These are phyloP conservation scores for Clostera curtula DNA, from an alignment of 2,888 invertebrate species.

Conservation along the genomic window DNA sequence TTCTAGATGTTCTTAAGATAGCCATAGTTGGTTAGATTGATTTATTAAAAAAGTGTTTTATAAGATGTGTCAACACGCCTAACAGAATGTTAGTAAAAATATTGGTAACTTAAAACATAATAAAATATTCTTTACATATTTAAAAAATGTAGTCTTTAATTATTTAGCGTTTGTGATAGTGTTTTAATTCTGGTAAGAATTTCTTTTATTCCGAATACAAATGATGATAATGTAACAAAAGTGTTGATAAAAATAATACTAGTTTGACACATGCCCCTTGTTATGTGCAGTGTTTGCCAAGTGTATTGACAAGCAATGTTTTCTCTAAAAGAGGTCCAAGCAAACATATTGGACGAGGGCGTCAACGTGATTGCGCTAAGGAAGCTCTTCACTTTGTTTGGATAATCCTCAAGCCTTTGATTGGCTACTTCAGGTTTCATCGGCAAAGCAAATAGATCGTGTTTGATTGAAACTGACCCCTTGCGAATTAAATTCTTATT, in stretches of 20 bases:
- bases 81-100: too few species aligned
- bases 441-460: conserved; percentile 17
- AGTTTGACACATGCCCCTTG: conserved; percentile 33
- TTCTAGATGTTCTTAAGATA: too few species aligned
- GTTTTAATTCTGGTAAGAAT: too few species aligned
- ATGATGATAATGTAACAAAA: conserved; percentile 26
- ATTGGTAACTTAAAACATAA: too few species aligned
- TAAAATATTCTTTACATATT: too few species aligned
- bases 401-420: conserved; percentile 51
- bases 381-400: conserved; percentile 44
- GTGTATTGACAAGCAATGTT: conserved; percentile 64
- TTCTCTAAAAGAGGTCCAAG: conserved; percentile 50
- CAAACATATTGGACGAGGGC: conserved; percentile 43
- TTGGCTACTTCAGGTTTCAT: conserved; percentile 39
- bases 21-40: too few species aligned
- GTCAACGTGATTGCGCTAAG: conserved; percentile 56
- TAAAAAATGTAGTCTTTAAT: too few species aligned
- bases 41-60: too few species aligned
- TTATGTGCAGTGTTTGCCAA: conserved; percentile 49
- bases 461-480: conserved; percentile 13
- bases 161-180: too few species aligned
- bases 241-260: conserved; percentile 28
- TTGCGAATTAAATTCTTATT: too few species aligned
- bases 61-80: too few species aligned
- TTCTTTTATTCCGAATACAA: too few species aligned